Percentiles rank a stretch among this genome's conserved stretches.
These are phyloP conservation scores for Sarcophaga caerulescens DNA, from an alignment of 2,888 invertebrate species.

Conservation along the genomic window DNA sequence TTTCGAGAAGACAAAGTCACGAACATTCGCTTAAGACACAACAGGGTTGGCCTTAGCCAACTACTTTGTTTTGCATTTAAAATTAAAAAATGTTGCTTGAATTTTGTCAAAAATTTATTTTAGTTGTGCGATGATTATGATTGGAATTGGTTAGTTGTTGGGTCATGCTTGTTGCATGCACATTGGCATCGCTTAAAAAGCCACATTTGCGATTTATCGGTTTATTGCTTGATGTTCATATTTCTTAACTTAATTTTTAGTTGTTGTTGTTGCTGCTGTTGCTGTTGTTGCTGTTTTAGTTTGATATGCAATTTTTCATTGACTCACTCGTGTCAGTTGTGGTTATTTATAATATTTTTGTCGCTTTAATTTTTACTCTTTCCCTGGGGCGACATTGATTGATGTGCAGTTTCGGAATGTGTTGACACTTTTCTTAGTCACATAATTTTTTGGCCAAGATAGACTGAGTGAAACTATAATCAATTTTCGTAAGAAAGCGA, in stretches of 20 bases:
- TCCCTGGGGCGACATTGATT: constrained; percentile 59
- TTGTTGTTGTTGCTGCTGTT: background rate
- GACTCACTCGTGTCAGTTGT: constrained; percentile 65
- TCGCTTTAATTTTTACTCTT: constrained; percentile 48
- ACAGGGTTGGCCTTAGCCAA: no score
- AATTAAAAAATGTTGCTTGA: background rate
- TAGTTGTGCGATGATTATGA: constrained; percentile 55
- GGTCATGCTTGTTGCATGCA: background rate
- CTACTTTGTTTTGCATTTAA: background rate
- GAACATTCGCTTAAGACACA: no score
- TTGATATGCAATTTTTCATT: constrained; percentile 64
- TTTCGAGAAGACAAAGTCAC: no score
- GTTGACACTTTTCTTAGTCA: constrained; percentile 68
- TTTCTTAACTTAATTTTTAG: constrained; percentile 17
- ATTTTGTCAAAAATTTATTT: constrained; percentile 10
- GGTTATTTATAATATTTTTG: constrained; percentile 66
- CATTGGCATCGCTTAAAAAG: background rate
- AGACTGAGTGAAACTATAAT: constrained; percentile 49
- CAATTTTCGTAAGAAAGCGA: constrained; percentile 54
- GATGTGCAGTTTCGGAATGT: constrained; percentile 67
- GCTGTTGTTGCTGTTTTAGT: constrained; percentile 9
- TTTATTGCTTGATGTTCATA: constrained; percentile 38
- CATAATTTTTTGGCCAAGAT: constrained; percentile 55
- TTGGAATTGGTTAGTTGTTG: constrained; percentile 54
- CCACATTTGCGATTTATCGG: background rate